These are phyloP conservation scores for Cheilosia soror DNA, from an alignment of 2,888 invertebrate species.

Conservation along the genomic window DNA sequence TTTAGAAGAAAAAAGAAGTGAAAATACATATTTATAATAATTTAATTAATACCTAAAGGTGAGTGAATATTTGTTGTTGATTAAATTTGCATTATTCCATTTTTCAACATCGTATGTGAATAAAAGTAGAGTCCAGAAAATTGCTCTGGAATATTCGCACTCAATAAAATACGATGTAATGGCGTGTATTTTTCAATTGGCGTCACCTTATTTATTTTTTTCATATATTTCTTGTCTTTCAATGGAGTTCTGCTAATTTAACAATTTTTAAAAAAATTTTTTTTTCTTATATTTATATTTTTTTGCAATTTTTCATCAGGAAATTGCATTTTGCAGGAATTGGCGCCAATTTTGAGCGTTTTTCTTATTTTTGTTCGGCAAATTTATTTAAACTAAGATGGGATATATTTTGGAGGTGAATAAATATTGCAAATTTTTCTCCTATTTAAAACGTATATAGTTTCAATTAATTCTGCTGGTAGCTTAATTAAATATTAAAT, in stretches of 20 bases:
- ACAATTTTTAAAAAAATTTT: slow-evolving; percentile 15
- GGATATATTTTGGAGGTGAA: too few relatives aligned
- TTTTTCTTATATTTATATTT: slow-evolving; percentile 8
- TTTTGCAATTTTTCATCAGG: slow-evolving; percentile 14
- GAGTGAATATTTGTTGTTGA: too few relatives aligned
- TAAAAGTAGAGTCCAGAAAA: neutral
- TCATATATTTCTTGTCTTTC: neutral
- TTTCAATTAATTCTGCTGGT: neutral
- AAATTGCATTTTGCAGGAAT: slow-evolving; percentile 17
- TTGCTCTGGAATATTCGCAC: slow-evolving; percentile 5
- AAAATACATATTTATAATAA: too few relatives aligned
- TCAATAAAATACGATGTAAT: slow-evolving; percentile 41
- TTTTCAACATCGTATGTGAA: too few relatives aligned
- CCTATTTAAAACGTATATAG: neutral
- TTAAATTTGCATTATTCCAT: too few relatives aligned
- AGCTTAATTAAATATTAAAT: slow-evolving; percentile 26
- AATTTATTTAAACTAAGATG: neutral
- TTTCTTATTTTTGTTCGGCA: neutral
- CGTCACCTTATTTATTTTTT: slow-evolving; percentile 52
- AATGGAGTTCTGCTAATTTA: neutral
- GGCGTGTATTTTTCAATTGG: slow-evolving; percentile 63
- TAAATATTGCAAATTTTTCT: too few relatives aligned
- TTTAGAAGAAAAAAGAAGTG: too few relatives aligned
- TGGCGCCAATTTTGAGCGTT: slow-evolving; percentile 57
- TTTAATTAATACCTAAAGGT: too few relatives aligned